Percentiles rank a stretch among this genome's conserved stretches.
Evolutionary conservation across 2,888 invertebrate genomes (phyloP).

Genomic region (Chironomus riparius): DNA sequence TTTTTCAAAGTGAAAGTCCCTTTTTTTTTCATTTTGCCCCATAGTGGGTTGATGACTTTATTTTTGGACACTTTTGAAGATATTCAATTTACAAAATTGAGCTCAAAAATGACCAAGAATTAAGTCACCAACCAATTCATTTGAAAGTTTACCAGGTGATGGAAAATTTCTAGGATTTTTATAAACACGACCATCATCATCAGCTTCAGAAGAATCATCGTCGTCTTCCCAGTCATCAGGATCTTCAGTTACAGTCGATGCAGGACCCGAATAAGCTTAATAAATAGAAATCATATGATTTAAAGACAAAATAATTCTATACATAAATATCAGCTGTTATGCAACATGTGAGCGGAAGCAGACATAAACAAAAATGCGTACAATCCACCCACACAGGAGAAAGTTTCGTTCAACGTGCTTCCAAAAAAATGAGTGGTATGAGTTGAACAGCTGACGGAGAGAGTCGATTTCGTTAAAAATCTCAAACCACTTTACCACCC

Average conservation of each 20-base stretch:
- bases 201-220: conserved; percentile 51
- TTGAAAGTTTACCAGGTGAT: conserved; percentile 47
- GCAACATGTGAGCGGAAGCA: neutral
- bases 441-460: conserved; percentile 11
- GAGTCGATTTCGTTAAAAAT: neutral
- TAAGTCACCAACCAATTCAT: too few species aligned
- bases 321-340: neutral
- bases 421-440: neutral
- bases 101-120: too few species aligned
- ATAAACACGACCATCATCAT: conserved; percentile 65
- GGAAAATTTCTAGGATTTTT: conserved; percentile 85
- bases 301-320: neutral
- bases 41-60: too few species aligned
- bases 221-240: conserved; percentile 46
- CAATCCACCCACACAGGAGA: neutral
- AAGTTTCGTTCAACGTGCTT: conserved; percentile 2
- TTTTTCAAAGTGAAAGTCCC: too few species aligned
- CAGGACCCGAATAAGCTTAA: neutral
- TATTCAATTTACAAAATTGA: too few species aligned
- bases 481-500: conserved; percentile 8
- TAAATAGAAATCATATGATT: neutral
- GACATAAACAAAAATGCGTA: neutral
- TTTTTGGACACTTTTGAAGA: too few species aligned
- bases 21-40: too few species aligned
- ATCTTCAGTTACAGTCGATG: conserved; percentile 29